Percentiles rank a stretch among this genome's conserved stretches.
These are phyloP conservation scores for Brienomyrus longianalis DNA, from an alignment of 2,113 vertebrate species.

Conservation along the genomic window DNA sequence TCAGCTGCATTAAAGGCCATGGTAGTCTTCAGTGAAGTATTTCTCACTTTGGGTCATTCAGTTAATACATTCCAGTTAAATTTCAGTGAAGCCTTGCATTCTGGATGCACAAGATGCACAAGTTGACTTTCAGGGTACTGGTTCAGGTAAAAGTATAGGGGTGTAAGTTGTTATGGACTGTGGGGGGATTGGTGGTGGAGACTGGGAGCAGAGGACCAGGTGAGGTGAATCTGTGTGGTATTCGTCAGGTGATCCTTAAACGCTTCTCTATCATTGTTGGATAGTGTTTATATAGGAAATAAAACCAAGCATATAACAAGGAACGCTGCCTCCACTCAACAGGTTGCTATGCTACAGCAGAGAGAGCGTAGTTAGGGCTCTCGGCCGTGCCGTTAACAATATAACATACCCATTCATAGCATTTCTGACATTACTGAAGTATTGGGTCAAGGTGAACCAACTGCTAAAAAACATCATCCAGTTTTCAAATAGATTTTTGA, in stretches of 20 bases:
- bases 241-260: slow-evolving; percentile 53
- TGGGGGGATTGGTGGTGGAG: neutral
- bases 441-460: neutral
- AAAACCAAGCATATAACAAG: slow-evolving; percentile 44
- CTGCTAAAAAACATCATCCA: neutral
- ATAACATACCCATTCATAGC: neutral
- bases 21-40: neutral
- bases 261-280: slow-evolving; percentile 51
- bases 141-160: neutral
- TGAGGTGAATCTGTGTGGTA: slow-evolving; percentile 42
- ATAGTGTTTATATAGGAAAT: slow-evolving; percentile 31
- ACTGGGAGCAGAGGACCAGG: neutral
- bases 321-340: neutral
- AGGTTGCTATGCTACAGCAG: neutral
- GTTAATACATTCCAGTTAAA: neutral
- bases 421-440: neutral
- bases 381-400: neutral
- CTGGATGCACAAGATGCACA: neutral
- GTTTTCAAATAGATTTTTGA: neutral
- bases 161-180: neutral
- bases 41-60: neutral
- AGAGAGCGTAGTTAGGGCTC: neutral
- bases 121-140: neutral
- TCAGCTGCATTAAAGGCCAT: neutral
- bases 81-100: neutral